phyloP scores from a whole-genome alignment of 2,888 invertebrate genomes.

The Achlya flavicornis region DNA sequence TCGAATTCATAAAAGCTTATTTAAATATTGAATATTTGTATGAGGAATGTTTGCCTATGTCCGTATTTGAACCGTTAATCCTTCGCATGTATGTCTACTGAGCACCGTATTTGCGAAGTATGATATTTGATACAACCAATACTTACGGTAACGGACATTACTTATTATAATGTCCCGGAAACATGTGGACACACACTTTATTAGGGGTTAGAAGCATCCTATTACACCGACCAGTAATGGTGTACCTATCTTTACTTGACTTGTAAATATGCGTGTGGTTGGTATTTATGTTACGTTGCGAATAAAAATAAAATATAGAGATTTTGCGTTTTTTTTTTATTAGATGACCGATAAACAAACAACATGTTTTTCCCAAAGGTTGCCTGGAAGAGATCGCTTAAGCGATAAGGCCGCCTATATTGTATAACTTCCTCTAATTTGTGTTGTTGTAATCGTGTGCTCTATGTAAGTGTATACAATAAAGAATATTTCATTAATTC shows the following conservation, averaged over 20 bases:
- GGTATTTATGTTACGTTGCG: not conserved
- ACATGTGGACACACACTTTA: slow-evolving; percentile 33
- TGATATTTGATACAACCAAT: slow-evolving; percentile 54
- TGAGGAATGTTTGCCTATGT: slow-evolving; percentile 8
- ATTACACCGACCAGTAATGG: slow-evolving; percentile 32
- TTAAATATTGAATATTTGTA: slow-evolving; percentile 21
- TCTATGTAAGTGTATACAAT: too few relatives aligned
- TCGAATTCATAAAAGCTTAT: slow-evolving; percentile 2
- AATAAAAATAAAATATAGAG: not conserved
- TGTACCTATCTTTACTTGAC: slow-evolving; percentile 15
- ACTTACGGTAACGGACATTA: slow-evolving; percentile 47
- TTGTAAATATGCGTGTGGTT: slow-evolving; percentile 8
- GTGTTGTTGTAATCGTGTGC: too few relatives aligned
- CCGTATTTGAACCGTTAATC: slow-evolving; percentile 39
- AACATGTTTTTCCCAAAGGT: too few relatives aligned
- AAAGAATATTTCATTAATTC: too few relatives aligned
- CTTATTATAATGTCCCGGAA: slow-evolving; percentile 49
- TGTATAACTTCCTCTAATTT: too few relatives aligned
- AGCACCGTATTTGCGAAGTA: slow-evolving; percentile 32
- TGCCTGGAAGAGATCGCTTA: too few relatives aligned
- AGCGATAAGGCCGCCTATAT: too few relatives aligned
- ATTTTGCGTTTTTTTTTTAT: not conserved
- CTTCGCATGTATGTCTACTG: slow-evolving; percentile 32
- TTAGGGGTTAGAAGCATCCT: slow-evolving; percentile 32
- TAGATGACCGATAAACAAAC: not conserved